phyloP scores from a whole-genome alignment of 2,113 vertebrate species.

The Periophthalmodon schlosseri region DNA sequence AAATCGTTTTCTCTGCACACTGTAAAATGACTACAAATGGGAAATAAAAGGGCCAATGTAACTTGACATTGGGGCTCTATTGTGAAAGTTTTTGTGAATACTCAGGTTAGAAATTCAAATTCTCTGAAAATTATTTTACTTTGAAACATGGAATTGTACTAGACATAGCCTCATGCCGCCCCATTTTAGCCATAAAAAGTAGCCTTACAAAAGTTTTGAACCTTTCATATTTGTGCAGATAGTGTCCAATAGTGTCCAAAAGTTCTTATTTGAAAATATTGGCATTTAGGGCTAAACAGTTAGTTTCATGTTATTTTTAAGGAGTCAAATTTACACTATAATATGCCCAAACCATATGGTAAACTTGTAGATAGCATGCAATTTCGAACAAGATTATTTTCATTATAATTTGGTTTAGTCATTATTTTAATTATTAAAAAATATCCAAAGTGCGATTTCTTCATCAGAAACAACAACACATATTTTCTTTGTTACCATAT shows the following conservation, averaged over 20 bases:
- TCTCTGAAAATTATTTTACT: not conserved
- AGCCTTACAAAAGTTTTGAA: not conserved
- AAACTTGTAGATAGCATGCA: too few relatives aligned
- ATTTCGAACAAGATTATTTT: too few relatives aligned
- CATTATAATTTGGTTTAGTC: not conserved
- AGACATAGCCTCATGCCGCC: not conserved
- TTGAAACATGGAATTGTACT: not conserved
- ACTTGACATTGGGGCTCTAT: not conserved
- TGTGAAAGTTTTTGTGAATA: not conserved
- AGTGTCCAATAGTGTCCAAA: too few relatives aligned
- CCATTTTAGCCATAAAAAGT: too few relatives aligned
- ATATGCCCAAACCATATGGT: too few relatives aligned
- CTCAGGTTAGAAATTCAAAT: not conserved
- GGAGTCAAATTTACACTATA: too few relatives aligned
- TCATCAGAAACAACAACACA: constrained; percentile 32
- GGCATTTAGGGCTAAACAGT: too few relatives aligned
- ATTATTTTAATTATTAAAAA: not conserved
- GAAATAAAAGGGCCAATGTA: not conserved
- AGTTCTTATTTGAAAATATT: too few relatives aligned
- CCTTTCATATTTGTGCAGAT: not conserved
- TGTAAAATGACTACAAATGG: not conserved
- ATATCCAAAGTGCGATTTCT: not conserved
- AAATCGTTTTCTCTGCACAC: not conserved
- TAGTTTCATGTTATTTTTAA: too few relatives aligned
- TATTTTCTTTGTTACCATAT: constrained; percentile 53